Evolutionary conservation across 2,888 invertebrate genomes (phyloP).

Genomic region (Lasioglossum figueresi): DNA sequence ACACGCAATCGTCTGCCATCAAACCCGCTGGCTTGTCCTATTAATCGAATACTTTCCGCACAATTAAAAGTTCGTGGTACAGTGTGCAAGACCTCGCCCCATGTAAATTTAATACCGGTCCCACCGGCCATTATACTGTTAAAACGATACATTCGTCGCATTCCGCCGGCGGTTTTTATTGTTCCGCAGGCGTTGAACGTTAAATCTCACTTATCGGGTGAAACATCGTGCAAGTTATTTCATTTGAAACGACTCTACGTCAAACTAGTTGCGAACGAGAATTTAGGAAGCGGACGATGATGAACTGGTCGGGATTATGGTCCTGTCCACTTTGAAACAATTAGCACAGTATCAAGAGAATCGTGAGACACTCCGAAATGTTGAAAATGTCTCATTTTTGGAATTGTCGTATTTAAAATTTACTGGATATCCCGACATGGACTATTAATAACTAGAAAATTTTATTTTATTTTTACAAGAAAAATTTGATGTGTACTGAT

Average conservation of each 20-base stretch:
- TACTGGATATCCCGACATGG: background rate
- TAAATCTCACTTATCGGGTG: conserved; percentile 61
- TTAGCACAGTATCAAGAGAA: background rate
- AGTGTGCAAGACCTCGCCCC: conserved; percentile 58
- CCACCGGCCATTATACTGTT: conserved; percentile 70
- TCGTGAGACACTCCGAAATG: background rate
- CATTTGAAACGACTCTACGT: conserved; percentile 41
- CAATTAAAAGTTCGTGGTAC: conserved; percentile 73
- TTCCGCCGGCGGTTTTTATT: conserved; percentile 51
- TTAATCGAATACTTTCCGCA: conserved; percentile 76
- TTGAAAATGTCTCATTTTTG: background rate
- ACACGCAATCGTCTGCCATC: conserved; percentile 47
- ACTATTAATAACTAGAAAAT: background rate
- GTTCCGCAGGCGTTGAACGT: conserved; percentile 59
- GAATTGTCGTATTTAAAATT: background rate
- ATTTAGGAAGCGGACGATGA: conserved; percentile 23
- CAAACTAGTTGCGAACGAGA: conserved; percentile 44
- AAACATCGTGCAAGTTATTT: conserved; percentile 55
- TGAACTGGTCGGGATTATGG: background rate
- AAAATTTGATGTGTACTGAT: background rate
- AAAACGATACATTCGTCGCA: conserved; percentile 61
- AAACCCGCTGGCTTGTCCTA: conserved; percentile 59
- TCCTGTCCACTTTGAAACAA: background rate
- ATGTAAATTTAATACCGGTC: conserved; percentile 72
- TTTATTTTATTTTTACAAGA: too few species aligned